Base-by-base conservation (phyloP, 2,888 invertebrate species). In the Elgonia sp. region DNA sequence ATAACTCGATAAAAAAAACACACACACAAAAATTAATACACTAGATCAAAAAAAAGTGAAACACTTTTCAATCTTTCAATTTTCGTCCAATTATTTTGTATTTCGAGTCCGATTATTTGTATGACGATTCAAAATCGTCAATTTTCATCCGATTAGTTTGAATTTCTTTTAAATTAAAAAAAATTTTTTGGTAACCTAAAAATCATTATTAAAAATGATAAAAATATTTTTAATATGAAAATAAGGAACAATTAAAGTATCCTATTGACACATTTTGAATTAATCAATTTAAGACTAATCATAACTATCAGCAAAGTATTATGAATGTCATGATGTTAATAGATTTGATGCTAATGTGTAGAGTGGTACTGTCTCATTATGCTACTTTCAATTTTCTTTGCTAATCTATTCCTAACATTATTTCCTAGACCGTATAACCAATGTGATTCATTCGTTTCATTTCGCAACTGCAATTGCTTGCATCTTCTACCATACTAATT, bases 401-500 rank as follows among this genome's bases (percentile, higher is more conserved):
- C 77, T 76, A 76, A 67, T 76, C 60, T 76, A 69, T 84, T 84
- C 76, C 21, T 69, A 84, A 29, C 76, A 70, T 84, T 76, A 65
- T 65, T 57, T 73, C 65, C n/a, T 73, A 65, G 73, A 57, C 40
- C 60, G 29, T 57, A 50, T 65, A 57, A n/a, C 37, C 57, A 29
- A 40, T 77, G 29, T 29, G 84, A 84, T 83, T 76, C 83, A 76
- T 76, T 53, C 53, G 60, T 29, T 67, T 18, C 20, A 46, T 77
- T 77, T 77, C 63, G 70, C 62, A 84, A 84, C 21, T 29, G 63
- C 46, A 83, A 83, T 83, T 67, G 53, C 75, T 29, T 46, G 39
- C 55, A 60, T 57, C 65, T 75, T 65, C 21, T 50, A 42, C 37
- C 82, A 50, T 72, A 76, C 76, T 75, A 62, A 83, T 83, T 83